Evolutionary conservation across 2,888 invertebrate genomes (phyloP).

Genomic region (Sinopyrophorus schimmeli): DNA sequence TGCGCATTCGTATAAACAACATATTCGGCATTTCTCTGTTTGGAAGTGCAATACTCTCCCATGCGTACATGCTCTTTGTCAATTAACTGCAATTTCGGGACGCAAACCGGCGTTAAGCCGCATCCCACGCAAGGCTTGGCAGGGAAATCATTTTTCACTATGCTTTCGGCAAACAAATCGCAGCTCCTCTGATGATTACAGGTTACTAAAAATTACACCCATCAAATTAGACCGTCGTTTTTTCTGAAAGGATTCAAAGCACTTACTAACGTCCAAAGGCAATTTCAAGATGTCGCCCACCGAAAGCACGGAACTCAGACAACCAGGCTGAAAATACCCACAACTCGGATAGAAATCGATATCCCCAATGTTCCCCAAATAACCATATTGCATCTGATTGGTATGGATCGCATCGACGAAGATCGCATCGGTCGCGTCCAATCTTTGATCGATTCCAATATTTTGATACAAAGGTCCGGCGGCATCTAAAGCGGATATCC

Average conservation of each 20-base stretch:
- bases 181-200: not conserved
- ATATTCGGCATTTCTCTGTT: too few species aligned
- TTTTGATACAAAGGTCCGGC: conserved; percentile 11
- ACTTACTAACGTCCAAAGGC: too few species aligned
- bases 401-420: conserved; percentile 22
- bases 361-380: conserved; percentile 1
- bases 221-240: not conserved
- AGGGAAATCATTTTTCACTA: not conserved
- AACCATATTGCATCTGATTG: conserved; percentile 4
- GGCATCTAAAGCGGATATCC: conserved; percentile 18
- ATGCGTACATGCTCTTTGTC: too few species aligned
- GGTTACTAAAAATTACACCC: not conserved
- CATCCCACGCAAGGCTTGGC: too few species aligned
- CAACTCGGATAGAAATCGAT: conserved; percentile 21
- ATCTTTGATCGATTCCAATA: not conserved
- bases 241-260: too few species aligned
- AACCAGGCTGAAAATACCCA: conserved; percentile 9
- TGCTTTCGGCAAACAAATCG: too few species aligned
- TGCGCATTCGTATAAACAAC: too few species aligned
- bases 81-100: too few species aligned
- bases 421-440: conserved; percentile 9
- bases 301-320: too few species aligned
- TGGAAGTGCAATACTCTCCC: too few species aligned
- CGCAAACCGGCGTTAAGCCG: too few species aligned
- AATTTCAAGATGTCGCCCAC: too few species aligned